Evolutionary conservation across 2,113 vertebrate species (phyloP).

Genomic region (mouse (Mus musculus)): DNA sequence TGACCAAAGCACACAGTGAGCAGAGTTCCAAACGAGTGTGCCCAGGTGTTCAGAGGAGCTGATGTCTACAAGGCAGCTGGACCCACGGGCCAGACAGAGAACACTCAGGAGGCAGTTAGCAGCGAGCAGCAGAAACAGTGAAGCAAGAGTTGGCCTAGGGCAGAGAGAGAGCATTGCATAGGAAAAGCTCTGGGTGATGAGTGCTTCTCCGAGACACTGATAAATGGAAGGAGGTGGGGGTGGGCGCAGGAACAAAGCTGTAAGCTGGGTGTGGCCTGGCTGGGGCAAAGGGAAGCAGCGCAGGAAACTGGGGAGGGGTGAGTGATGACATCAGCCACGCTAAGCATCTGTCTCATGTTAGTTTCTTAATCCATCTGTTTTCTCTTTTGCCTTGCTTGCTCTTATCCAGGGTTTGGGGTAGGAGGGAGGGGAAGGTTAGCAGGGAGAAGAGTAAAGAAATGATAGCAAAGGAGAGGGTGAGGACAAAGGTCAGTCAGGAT

Average conservation of each 20-base stretch:
- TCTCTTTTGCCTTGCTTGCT: conserved; percentile 6
- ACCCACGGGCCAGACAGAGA: not conserved
- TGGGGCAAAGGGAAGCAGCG: not conserved
- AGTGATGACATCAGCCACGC: not conserved
- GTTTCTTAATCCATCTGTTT: not conserved
- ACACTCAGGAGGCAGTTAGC: rapidly evolving
- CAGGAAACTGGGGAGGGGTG: not conserved
- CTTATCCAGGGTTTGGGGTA: not conserved
- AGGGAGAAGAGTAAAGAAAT: not conserved
- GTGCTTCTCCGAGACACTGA: not conserved
- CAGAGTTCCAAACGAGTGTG: not conserved
- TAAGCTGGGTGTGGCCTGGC: not conserved
- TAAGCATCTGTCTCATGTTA: not conserved
- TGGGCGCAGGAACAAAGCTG: not conserved
- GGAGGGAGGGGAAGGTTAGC: not conserved
- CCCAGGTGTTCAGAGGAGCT: not conserved
- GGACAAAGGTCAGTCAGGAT: not conserved
- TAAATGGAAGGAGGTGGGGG: not conserved
- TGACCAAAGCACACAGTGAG: not conserved
- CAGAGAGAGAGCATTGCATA: not conserved
- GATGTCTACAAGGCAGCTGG: not conserved
- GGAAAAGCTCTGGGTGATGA: not conserved
- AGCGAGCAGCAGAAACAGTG: no score
- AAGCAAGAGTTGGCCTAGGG: not conserved
- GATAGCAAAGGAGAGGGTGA: not conserved